A percentile compares a stretch with the other conserved stretches of the same genome.
These are phyloP conservation scores for Ptychobarbus kaznakovi DNA, from an alignment of 2,797 vertebrate genomes.

Conservation along the genomic window DNA sequence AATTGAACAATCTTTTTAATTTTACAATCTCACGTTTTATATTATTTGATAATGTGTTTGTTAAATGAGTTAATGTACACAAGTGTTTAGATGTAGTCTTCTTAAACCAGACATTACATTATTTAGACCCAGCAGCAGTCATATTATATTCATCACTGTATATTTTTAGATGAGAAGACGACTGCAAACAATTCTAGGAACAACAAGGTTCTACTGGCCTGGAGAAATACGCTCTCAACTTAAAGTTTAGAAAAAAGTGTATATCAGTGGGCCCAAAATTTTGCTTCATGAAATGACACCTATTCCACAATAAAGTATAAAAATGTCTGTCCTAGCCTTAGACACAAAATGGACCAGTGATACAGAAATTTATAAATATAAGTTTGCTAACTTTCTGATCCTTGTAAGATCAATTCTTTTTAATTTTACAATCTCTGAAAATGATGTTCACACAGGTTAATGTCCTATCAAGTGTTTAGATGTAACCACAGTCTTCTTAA, in stretches of 20 bases:
- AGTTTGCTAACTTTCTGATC: no score
- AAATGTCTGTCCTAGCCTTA: no score
- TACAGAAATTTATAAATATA: no score
- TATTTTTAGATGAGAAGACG: conserved; percentile 56
- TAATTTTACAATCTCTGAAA: no score
- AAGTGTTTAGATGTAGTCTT: conserved; percentile 16
- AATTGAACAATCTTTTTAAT: neutral
- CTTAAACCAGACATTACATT: conserved; percentile 38
- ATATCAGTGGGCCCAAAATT: neutral
- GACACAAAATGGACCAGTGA: neutral
- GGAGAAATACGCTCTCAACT: neutral
- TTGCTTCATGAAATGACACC: no score
- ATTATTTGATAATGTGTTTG: neutral
- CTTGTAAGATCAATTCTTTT: no score
- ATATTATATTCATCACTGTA: conserved; percentile 49
- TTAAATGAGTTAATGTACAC: neutral
- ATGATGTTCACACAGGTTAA: neutral
- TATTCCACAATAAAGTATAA: no score
- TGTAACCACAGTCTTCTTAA: neutral
- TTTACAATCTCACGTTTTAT: neutral
- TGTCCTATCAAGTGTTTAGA: neutral
- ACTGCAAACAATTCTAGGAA: conserved; percentile 30
- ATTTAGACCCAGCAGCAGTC: conserved; percentile 42
- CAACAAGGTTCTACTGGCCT: no score
- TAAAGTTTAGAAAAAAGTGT: neutral